Evolutionary conservation across 2,797 vertebrate species (phyloP).

Genomic region (Pseudochromis fuscus): DNA sequence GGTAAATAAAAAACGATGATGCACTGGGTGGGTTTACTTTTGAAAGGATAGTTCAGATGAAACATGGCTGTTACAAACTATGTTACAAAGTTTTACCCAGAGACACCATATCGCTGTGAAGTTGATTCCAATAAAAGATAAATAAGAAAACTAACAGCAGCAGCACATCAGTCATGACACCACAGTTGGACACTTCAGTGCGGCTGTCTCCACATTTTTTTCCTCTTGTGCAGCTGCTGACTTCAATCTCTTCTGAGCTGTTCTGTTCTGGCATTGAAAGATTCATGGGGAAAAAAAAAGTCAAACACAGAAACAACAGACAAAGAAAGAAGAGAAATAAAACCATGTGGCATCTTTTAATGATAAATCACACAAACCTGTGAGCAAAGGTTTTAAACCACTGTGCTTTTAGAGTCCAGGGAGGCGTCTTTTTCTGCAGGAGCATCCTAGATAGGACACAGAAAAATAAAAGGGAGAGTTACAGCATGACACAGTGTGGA

Average conservation of each 20-base stretch:
- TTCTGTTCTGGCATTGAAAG: constrained; percentile 29
- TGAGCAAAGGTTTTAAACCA: constrained; percentile 52
- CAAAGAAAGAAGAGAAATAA: not conserved
- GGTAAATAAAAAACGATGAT: constrained; percentile 7
- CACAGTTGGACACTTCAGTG: constrained; percentile 33
- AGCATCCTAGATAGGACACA: constrained; percentile 56
- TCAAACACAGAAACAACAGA: not conserved
- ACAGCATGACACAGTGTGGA: not conserved
- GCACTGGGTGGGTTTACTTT: not conserved
- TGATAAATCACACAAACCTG: constrained; percentile 55
- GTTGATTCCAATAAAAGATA: constrained; percentile 52
- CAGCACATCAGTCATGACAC: constrained; percentile 12
- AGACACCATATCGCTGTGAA: constrained; percentile 13
- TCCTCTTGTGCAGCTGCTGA: constrained; percentile 62
- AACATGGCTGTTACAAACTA: not conserved
- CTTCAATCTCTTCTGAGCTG: constrained; percentile 38
- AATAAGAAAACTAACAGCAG: constrained; percentile 46
- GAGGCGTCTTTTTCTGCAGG: constrained; percentile 39
- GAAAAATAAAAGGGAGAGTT: constrained; percentile 2
- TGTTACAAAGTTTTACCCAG: not conserved
- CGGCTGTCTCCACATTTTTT: constrained; percentile 44
- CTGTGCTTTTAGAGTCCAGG: constrained; percentile 72
- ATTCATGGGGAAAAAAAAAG: constrained; percentile 33
- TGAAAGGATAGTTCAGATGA: not conserved
- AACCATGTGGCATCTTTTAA: not conserved